These are phyloP conservation scores for Fragum whitleyi DNA, from an alignment of 2,888 invertebrate genomes.

Conservation along the genomic window DNA sequence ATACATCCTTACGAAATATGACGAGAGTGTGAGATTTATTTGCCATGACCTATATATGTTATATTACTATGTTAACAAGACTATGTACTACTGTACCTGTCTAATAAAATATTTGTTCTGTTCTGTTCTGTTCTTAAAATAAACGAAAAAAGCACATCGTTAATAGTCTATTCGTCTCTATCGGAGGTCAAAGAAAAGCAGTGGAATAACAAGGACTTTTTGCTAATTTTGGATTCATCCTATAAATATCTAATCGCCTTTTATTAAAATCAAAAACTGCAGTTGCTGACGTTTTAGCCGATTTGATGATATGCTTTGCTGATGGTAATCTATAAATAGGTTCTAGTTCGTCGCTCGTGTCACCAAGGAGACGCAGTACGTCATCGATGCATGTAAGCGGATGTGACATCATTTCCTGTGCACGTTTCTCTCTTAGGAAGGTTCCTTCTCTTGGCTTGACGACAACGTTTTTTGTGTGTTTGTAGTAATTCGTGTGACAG, in stretches of 20 bases:
- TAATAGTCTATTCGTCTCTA: too few relatives aligned
- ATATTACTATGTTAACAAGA: too few relatives aligned
- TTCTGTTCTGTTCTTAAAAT: too few relatives aligned
- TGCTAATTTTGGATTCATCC: constrained; percentile 35
- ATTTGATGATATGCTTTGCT: neutral
- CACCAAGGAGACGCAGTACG: constrained; percentile 37
- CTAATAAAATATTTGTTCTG: too few relatives aligned
- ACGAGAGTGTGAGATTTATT: too few relatives aligned
- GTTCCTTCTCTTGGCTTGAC: constrained; percentile 10
- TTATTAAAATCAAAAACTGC: constrained; percentile 42
- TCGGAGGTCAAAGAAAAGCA: constrained; percentile 31
- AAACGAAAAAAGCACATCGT: too few relatives aligned
- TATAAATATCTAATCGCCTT: constrained; percentile 26
- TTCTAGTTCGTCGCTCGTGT: constrained; percentile 22
- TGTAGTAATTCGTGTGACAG: constrained; percentile 37
- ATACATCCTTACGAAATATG: too few relatives aligned
- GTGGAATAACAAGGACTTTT: constrained; percentile 18
- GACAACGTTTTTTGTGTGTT: constrained; percentile 12
- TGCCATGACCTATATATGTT: too few relatives aligned
- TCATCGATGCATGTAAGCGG: constrained; percentile 12
- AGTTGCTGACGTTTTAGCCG: constrained; percentile 36
- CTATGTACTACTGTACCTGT: too few relatives aligned
- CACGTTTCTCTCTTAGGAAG: constrained; percentile 11
- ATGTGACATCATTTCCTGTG: constrained; percentile 33
- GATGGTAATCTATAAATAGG: constrained; percentile 35